phyloP scores from a whole-genome alignment of 2,797 vertebrate genomes.

The Xiphophorus birchmanni region DNA sequence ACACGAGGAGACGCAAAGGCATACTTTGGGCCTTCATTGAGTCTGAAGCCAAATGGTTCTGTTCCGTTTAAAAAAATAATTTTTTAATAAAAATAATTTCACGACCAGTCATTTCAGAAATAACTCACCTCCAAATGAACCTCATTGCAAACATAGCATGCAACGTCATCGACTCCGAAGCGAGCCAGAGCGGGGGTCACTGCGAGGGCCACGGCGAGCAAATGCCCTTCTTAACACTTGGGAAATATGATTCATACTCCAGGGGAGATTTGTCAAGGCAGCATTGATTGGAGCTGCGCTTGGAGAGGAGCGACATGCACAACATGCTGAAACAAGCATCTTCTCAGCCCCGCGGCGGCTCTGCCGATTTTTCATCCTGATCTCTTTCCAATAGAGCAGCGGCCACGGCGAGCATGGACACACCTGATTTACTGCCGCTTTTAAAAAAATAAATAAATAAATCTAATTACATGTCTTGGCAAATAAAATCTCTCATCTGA shows the following conservation, averaged over 20 bases:
- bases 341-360: constrained; percentile 59
- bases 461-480: constrained; percentile 67
- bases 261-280: constrained; percentile 70
- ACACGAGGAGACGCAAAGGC: constrained; percentile 29
- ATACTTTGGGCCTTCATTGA: constrained; percentile 15
- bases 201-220: constrained; percentile 43
- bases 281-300: constrained; percentile 70
- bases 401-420: constrained; percentile 52
- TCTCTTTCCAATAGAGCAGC: constrained; percentile 72
- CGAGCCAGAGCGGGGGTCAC: constrained; percentile 49
- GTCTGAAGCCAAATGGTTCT: constrained; percentile 19
- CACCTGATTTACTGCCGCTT: constrained; percentile 72
- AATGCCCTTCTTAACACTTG: constrained; percentile 64
- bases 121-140: constrained; percentile 9
- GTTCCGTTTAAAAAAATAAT: too few species aligned
- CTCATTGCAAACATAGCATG: constrained; percentile 2
- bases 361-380: constrained; percentile 78
- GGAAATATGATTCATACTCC: constrained; percentile 70
- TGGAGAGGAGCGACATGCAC: constrained; percentile 68
- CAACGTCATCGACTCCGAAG: constrained; percentile 27
- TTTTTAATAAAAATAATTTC: background rate
- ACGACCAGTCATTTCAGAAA: constrained; percentile 18
- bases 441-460: constrained; percentile 29
- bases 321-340: constrained; percentile 83
- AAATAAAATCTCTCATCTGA: constrained; percentile 56